Percentiles rank a stretch among this genome's conserved stretches.
phyloP scores from a whole-genome alignment of 2,888 invertebrate genomes.

The Allolobophora icterica region DNA sequence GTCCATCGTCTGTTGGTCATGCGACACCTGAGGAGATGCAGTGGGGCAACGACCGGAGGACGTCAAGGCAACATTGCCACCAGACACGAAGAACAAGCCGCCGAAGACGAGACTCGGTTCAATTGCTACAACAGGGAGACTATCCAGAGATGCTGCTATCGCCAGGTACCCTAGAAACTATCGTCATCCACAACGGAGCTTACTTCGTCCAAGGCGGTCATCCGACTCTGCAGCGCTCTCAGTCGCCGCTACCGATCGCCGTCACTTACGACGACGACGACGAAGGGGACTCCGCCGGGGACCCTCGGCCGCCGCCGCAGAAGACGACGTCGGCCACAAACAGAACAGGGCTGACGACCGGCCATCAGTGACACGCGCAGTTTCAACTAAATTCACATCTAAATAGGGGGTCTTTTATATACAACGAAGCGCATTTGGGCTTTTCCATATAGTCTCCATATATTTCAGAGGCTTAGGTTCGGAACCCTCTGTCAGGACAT shows the following conservation, averaged over 20 bases:
- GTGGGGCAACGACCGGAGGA: not conserved
- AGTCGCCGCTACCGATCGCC: too few relatives aligned
- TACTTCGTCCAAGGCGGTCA: constrained; percentile 29
- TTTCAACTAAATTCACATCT: not conserved
- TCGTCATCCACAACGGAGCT: constrained; percentile 35
- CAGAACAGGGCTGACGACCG: not conserved
- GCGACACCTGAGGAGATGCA: not conserved
- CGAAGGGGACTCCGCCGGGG: not conserved
- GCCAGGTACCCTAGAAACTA: constrained; percentile 32
- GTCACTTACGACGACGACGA: not conserved
- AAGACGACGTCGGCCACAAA: not conserved
- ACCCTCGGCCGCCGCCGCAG: not conserved
- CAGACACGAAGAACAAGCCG: constrained; percentile 43
- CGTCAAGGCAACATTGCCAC: constrained; percentile 35
- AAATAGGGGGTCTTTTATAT: too few relatives aligned
- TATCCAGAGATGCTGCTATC: constrained; percentile 31
- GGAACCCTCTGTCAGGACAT: not conserved
- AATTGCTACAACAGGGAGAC: constrained; percentile 28
- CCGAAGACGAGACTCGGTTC: constrained; percentile 33
- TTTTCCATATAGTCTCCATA: too few relatives aligned
- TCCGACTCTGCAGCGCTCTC: not conserved
- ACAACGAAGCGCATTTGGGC: not conserved
- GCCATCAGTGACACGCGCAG: not conserved
- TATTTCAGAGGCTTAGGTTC: not conserved
- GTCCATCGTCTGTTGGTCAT: constrained; percentile 46